Base-by-base conservation (phyloP, 2,797 vertebrate genomes). In the Ptychobarbus kaznakovi region DNA sequence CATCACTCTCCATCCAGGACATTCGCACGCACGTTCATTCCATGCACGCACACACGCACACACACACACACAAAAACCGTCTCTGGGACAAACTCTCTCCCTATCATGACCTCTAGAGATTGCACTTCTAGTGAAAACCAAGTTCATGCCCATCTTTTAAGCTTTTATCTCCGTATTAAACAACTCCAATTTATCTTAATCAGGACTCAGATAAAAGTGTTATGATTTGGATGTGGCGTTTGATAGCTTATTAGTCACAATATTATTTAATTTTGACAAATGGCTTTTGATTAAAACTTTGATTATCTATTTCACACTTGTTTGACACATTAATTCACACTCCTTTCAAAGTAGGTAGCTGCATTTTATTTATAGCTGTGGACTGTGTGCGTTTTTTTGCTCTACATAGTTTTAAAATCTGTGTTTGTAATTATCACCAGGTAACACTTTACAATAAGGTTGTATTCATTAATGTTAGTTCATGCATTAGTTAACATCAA, bases 61-160 rank as follows among this genome's bases (percentile, higher is more conserved):
- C 65, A 68, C 32, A 10, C 32, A 35, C 2, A 1, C 28, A 32
- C 25, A 28, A 6, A 16, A 1, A 38, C 7, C 0, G 0, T 11
- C 74, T 38, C 49, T 35, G 25, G 9, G 15, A 32, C 3, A 9
- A 56, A 56, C 35, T 61, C 75, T 78, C 35, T 69, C 49, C 15
- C 49, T 40, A 16, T 58, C 22, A n/a, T 72, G 68, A 81, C 80
- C 80, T 46, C 51, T 61, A n/a, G 6, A 68, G 68, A 61, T 35
- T 88, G 74, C 86, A 81, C 80, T 80, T 86, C 84, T 51, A 70
- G 82, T 83, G 89, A 72, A 85, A 84, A 65, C 61, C 82, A 51
- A 85, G 66, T 86, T 40, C 53, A 32, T 22, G 40, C 44, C 61
- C 63, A 53, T 82, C 69, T 22, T 35, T 82, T 44, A 73, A 73